phyloP scores from a whole-genome alignment of 2,797 vertebrate species.

The Podargus strigoides region DNA sequence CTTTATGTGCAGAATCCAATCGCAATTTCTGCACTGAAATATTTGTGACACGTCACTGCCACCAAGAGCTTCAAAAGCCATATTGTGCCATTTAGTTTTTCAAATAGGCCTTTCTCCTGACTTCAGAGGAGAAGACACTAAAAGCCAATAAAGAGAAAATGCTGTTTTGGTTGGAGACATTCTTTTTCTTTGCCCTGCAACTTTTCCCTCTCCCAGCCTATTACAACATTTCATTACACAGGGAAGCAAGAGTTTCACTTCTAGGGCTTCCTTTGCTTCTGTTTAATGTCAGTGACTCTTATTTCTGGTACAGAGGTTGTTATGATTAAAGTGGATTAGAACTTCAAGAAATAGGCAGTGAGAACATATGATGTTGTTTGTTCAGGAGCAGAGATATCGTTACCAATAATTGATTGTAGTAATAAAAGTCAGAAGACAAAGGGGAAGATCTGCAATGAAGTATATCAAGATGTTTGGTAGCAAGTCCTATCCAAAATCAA shows the following conservation, averaged over 20 bases:
- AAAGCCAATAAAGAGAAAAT: not conserved
- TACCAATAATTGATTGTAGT: not conserved
- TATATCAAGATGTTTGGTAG: not conserved
- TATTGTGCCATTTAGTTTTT: not conserved
- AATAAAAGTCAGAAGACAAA: not conserved
- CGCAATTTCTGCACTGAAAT: not conserved
- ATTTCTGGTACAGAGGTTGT: not conserved
- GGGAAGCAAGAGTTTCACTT: not conserved
- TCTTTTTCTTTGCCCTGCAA: not conserved
- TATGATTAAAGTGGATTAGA: not conserved
- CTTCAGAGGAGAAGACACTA: not conserved
- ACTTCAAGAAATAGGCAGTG: not conserved
- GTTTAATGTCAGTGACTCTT: not conserved
- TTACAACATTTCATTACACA: not conserved
- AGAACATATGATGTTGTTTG: not conserved
- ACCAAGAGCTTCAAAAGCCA: slow-evolving; percentile 50
- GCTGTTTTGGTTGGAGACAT: not conserved
- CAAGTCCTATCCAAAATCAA: not conserved
- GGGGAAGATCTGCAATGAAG: not conserved
- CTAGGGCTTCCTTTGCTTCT: not conserved
- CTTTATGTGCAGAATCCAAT: not conserved
- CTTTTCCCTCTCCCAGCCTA: not conserved
- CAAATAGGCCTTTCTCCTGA: not conserved
- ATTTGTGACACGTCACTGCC: slow-evolving; percentile 65
- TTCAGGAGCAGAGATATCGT: not conserved